Evolutionary conservation across 1,140 invertebrate species (phyloP).

Genomic region (Drosophila leontia): DNA sequence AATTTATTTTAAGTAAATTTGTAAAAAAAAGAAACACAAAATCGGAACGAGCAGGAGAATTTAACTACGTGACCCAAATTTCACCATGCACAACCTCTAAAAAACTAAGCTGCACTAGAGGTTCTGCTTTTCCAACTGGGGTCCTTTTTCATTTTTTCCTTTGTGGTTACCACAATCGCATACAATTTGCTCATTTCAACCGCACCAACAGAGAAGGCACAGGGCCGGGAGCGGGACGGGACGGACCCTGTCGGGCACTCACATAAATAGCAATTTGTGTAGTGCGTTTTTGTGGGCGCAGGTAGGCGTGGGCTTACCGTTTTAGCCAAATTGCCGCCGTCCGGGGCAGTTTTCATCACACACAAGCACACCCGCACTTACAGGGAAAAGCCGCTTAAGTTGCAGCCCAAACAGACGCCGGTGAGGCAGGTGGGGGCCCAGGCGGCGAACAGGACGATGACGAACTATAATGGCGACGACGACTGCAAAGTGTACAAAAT

Average conservation of each 20-base stretch:
- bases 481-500: slow-evolving; percentile 75
- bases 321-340: slow-evolving; percentile 81
- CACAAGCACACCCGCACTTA: slow-evolving; percentile 41
- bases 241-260: slow-evolving; percentile 53
- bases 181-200: slow-evolving; percentile 82
- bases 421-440: neutral
- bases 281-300: slow-evolving; percentile 77
- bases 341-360: slow-evolving; percentile 56
- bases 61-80: slow-evolving; percentile 76
- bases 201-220: slow-evolving; percentile 54
- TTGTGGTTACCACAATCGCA: slow-evolving; percentile 69
- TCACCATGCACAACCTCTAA: slow-evolving; percentile 47
- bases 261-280: slow-evolving; percentile 82
- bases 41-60: slow-evolving; percentile 28
- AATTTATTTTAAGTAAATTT: slow-evolving; percentile 79
- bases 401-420: slow-evolving; percentile 50
- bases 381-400: slow-evolving; percentile 75
- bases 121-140: slow-evolving; percentile 42
- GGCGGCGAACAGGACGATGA: slow-evolving; percentile 36
- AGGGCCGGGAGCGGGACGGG: neutral
- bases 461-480: slow-evolving; percentile 33
- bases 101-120: slow-evolving; percentile 38
- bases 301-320: slow-evolving; percentile 78
- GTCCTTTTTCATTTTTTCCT: slow-evolving; percentile 37
- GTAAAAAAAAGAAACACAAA: slow-evolving; percentile 21